Conservation (phyloP, 2,113 vertebrate species). For the Gorilla gorilla region DNA sequence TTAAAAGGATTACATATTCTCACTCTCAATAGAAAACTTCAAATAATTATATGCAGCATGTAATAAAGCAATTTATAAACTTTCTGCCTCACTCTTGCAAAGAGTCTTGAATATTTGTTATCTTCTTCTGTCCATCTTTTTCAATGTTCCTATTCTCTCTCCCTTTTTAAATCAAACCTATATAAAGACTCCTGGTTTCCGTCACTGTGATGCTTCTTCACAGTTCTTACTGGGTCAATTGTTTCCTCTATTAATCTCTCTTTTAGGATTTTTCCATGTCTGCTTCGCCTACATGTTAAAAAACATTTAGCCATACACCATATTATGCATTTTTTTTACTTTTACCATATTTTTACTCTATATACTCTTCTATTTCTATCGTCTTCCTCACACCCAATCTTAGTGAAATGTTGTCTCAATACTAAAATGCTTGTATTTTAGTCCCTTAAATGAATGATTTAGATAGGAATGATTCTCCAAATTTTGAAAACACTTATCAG, state of each 20-base stretch:
- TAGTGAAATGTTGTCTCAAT: neutral
- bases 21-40: neutral
- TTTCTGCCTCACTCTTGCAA: too few relatives aligned
- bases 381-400: neutral
- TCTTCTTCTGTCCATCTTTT: too few relatives aligned
- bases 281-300: neutral
- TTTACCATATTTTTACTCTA: neutral
- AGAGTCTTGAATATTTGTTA: too few relatives aligned
- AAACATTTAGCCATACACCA: neutral
- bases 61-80: too few relatives aligned
- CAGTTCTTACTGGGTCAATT: neutral
- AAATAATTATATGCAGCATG: too few relatives aligned
- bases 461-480: too few relatives aligned
- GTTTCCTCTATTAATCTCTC: neutral
- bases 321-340: neutral
- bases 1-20: neutral
- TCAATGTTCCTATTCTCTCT: neutral
- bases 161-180: neutral
- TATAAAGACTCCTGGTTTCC: neutral
- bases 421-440: too few relatives aligned
- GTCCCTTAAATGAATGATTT: too few relatives aligned
- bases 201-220: neutral
- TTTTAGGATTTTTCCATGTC: neutral
- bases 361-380: neutral
- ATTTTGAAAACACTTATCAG: too few relatives aligned